Conservation (phyloP, 2,888 invertebrate genomes). For the Ganaspis brasiliensis region DNA sequence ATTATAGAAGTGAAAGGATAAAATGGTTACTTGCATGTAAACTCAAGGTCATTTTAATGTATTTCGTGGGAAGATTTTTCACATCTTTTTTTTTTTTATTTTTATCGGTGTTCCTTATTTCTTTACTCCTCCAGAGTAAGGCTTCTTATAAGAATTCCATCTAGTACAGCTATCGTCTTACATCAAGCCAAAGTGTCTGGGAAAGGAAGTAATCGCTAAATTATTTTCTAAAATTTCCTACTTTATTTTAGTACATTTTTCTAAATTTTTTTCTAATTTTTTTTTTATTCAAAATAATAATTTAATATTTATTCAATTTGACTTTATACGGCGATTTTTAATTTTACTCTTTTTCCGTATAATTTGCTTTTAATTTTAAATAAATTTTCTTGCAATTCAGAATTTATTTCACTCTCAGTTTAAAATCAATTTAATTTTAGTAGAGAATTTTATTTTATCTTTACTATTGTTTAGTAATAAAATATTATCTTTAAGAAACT, state of each 20-base stretch:
- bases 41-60: background rate
- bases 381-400: no score
- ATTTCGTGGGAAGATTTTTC: conserved; percentile 43
- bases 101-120: background rate
- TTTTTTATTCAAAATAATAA: background rate
- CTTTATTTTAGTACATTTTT: no score
- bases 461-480: no score
- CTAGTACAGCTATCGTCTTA: conserved; percentile 53
- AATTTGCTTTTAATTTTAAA: no score
- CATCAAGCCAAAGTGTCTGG: conserved; percentile 40
- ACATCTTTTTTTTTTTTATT: background rate
- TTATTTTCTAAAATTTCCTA: conserved; percentile 13
- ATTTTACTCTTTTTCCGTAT: background rate
- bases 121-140: conserved; percentile 53
- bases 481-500: no score
- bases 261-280: background rate
- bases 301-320: no score
- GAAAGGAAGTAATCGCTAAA: conserved; percentile 34
- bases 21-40: no score
- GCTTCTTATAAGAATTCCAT: conserved; percentile 71
- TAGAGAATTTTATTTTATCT: no score
- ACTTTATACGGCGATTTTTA: no score
- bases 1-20: no score
- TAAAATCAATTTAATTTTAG: no score
- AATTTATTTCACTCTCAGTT: background rate